Conservation (phyloP, 2,888 invertebrate species). For the Cancer borealis region DNA sequence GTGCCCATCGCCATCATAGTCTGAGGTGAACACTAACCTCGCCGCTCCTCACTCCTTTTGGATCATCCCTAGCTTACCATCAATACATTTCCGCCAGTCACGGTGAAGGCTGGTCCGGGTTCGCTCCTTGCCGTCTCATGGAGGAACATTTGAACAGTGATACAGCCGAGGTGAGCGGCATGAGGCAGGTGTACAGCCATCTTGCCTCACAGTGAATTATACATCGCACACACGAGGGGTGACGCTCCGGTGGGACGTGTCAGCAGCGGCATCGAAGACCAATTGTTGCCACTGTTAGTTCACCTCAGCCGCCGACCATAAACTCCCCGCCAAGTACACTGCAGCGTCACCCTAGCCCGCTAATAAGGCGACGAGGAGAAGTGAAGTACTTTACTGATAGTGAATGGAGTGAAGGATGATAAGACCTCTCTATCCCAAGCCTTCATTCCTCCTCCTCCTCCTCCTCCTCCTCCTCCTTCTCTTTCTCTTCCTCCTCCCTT, state of each 20-base stretch:
- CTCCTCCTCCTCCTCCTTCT: not conserved
- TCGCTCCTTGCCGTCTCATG: not conserved
- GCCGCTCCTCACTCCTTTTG: not conserved
- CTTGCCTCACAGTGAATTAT: not conserved
- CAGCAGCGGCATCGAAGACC: not conserved
- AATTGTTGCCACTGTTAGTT: slow-evolving; percentile 17
- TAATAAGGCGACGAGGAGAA: slow-evolving; percentile 15
- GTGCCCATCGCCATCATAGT: not conserved
- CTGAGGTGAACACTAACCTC: not conserved
- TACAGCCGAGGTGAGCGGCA: not conserved
- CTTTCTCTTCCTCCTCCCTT: not conserved
- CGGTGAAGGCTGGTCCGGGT: not conserved
- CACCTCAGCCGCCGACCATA: slow-evolving; percentile 12
- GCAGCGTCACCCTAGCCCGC: not conserved
- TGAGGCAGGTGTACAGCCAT: not conserved
- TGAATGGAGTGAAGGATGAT: slow-evolving; percentile 30
- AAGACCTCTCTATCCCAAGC: not conserved
- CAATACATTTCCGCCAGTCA: slow-evolving; percentile 18
- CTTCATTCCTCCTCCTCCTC: not conserved
- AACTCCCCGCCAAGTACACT: not conserved
- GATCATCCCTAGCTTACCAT: not conserved
- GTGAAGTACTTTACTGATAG: not conserved
- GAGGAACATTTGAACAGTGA: not conserved
- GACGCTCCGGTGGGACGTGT: not conserved
- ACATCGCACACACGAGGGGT: not conserved